Base-by-base conservation (phyloP, 2,888 invertebrate genomes). In the Tryphoninae sp. region DNA sequence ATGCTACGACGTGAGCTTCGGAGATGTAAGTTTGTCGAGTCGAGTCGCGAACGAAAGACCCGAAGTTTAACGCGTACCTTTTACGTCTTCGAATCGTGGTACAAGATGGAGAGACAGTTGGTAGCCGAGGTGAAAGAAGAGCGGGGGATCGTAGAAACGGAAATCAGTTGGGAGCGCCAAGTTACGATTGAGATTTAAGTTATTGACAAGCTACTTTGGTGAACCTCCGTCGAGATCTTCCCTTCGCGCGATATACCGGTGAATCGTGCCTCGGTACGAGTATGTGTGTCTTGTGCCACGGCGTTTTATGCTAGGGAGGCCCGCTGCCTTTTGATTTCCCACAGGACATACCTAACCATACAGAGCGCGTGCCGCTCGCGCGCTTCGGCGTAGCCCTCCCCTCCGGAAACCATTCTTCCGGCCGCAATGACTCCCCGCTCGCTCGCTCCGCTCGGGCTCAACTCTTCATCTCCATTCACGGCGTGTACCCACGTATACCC, bases 111-210 rank as follows among this genome's bases (percentile, higher is more conserved):
- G 55, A 49, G 49, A 55, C 53, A 51, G 68, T 59, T 40, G 62
- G 78, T 42, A 69, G 78, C 51, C 67, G 64, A 78, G 26, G 78
- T 0, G 26, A 65, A 62, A 40, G 75, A 69, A 55, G 59, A 68
- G 59, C 59, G 64, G 22, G 82, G 85, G 82, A 84, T 84, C 84
- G 80, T 84, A 62, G 86, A 89, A 87, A 89, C 88, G 89, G 87
- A 88, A 90, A 89, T 90, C 90, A 90, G 90, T 87, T 86, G 90
- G 90, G 90, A 89, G 88, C 85, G 87, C 86, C 85, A 91, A 91
- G 90, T 90, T 91, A 90, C 89, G 90, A 91, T 91, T 91, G 91
- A 91, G 91, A 92, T 91, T 92, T 91, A 91, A 91, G 89, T 91
- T 91, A 92, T 91, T 91, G 91, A 91, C 91, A 91, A 91, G 91